phyloP scores from a whole-genome alignment of 2,113 vertebrate species.

The Neodontobutis hainanensis region DNA sequence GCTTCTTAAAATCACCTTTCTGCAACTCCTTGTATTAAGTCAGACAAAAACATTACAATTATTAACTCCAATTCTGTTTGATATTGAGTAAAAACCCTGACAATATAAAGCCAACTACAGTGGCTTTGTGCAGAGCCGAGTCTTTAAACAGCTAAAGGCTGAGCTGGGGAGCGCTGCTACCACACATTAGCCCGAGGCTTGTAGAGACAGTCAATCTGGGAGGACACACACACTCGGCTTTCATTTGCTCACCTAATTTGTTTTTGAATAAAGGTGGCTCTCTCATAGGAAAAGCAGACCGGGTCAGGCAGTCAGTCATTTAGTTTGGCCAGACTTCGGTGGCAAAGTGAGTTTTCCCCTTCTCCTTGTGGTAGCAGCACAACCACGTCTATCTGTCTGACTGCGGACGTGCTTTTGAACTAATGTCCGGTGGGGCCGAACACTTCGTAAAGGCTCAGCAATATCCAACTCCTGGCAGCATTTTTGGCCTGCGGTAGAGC shows the following conservation, averaged over 20 bases:
- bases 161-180: slow-evolving; percentile 10
- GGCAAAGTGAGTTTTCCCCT: slow-evolving; percentile 7
- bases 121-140: background rate
- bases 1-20: too few relatives aligned
- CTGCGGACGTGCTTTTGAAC: slow-evolving; percentile 55
- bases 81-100: too few relatives aligned
- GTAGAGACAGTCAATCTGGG: slow-evolving; percentile 8
- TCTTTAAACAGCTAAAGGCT: background rate
- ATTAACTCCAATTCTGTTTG: too few relatives aligned
- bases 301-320: slow-evolving; percentile 30
- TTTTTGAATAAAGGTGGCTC: slow-evolving; percentile 19
- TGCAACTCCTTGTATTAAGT: too few relatives aligned
- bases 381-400: slow-evolving; percentile 28
- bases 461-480: slow-evolving; percentile 36
- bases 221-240: slow-evolving; percentile 14
- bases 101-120: too few relatives aligned
- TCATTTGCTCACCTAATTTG: slow-evolving; percentile 19
- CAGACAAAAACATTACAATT: too few relatives aligned
- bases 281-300: slow-evolving; percentile 17
- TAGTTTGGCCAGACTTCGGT: slow-evolving; percentile 16
- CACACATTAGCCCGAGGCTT: slow-evolving; percentile 28
- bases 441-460: slow-evolving; percentile 35
- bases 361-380: slow-evolving; percentile 14
- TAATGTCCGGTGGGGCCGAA: slow-evolving; percentile 41
- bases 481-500: slow-evolving; percentile 32